phyloP scores from a whole-genome alignment of 1,140 invertebrate species.

The Thalassaphorura encarpata region DNA sequence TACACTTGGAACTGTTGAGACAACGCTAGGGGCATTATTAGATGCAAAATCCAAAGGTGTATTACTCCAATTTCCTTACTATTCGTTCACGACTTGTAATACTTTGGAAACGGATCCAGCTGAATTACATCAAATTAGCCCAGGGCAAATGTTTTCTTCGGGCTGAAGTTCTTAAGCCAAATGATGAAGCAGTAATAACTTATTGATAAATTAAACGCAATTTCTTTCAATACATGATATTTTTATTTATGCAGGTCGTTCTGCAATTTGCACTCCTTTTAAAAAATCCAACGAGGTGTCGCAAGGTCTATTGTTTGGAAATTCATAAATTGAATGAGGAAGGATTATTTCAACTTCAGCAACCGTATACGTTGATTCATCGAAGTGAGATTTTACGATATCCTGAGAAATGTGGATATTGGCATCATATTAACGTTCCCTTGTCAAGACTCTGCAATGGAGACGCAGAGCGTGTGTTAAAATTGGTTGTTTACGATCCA shows the following conservation, averaged over 20 bases:
- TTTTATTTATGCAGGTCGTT: slow-evolving; percentile 2
- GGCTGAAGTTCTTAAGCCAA: slow-evolving; percentile 3
- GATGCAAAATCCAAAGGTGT: not conserved
- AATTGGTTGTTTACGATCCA: slow-evolving; percentile 20
- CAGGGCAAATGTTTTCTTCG: slow-evolving; percentile 1
- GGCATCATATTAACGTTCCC: slow-evolving; percentile 12
- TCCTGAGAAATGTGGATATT: not conserved
- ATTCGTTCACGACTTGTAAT: no score
- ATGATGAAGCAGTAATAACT: not conserved
- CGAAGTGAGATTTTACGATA: slow-evolving; percentile 20
- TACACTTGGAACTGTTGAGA: not conserved
- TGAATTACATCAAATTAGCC: not conserved
- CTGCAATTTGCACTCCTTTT: slow-evolving; percentile 6
- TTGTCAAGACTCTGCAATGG: slow-evolving; percentile 17
- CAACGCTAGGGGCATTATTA: not conserved
- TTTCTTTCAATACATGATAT: not conserved
- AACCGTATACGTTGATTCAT: slow-evolving; percentile 23
- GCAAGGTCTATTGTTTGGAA: slow-evolving; percentile 11
- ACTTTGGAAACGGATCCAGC: not conserved
- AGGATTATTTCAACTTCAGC: slow-evolving; percentile 4
- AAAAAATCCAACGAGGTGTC: not conserved
- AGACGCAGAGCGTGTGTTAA: slow-evolving; percentile 18
- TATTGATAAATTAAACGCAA: not conserved
- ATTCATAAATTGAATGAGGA: slow-evolving; percentile 17
- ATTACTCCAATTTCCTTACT: not conserved